A percentile compares a stretch with the other conserved stretches of the same genome.
These are phyloP conservation scores for Leuciscus idus DNA, from an alignment of 2,113 vertebrate species.

Conservation along the genomic window DNA sequence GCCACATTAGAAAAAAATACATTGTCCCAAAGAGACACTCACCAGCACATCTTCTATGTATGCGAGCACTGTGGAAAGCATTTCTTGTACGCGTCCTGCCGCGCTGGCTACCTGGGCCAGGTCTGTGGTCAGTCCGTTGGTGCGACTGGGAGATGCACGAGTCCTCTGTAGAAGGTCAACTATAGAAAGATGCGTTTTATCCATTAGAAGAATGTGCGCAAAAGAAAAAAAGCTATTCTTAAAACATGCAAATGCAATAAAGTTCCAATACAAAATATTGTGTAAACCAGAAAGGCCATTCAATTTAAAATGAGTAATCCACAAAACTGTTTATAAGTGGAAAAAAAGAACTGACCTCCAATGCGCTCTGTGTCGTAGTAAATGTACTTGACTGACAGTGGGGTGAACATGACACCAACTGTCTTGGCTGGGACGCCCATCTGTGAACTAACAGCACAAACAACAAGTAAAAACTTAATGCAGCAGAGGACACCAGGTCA, in stretches of 20 bases:
- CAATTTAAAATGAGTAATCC: neutral
- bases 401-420: constrained; percentile 98
- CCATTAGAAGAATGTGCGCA: neutral
- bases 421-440: constrained; percentile 97
- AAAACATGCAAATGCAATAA: neutral
- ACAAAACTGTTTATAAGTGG: neutral
- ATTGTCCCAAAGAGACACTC: constrained; percentile 58
- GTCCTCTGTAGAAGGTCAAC: constrained; percentile 96
- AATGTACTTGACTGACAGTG: constrained; percentile 89
- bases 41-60: constrained; percentile 98
- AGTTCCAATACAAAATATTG: neutral
- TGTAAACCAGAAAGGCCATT: neutral
- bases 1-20: too few species aligned
- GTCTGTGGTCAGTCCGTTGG: constrained; percentile 94
- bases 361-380: constrained; percentile 97
- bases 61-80: constrained; percentile 87
- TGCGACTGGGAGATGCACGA: constrained; percentile 82
- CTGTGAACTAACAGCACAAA: constrained; percentile 80
- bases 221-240: neutral
- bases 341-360: constrained; percentile 81
- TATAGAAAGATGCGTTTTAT: constrained; percentile 56
- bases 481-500: neutral
- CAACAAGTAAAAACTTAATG: constrained; percentile 17
- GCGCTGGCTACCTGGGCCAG: constrained; percentile 90
- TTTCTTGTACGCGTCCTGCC: constrained; percentile 89